Evolutionary conservation across 2,797 vertebrate species (phyloP).

Genomic region (Pipistrellus pipistrellus): DNA sequence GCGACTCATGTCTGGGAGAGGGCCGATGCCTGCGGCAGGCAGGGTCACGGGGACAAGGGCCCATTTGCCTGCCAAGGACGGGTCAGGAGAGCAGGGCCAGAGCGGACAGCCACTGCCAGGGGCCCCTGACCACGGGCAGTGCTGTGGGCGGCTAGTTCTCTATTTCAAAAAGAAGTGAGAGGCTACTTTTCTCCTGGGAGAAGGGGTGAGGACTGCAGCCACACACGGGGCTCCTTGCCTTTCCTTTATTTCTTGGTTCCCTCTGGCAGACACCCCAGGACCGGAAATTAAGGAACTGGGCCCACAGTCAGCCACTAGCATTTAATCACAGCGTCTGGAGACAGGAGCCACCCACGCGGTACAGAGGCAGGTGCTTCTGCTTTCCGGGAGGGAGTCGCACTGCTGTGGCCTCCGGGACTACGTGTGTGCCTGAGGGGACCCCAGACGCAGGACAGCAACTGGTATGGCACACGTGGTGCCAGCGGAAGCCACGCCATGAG

Average conservation of each 20-base stretch:
- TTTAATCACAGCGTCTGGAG: no score
- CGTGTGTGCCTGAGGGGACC: not conserved
- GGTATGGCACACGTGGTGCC: not conserved
- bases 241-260: not conserved
- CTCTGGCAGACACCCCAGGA: not conserved
- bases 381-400: not conserved
- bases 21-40: fast-evolving
- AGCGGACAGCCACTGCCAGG: not conserved
- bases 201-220: not conserved
- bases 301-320: not conserved
- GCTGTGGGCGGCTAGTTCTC: not conserved
- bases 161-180: not conserved
- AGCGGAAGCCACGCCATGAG: not conserved
- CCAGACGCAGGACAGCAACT: not conserved
- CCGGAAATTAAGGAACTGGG: not conserved
- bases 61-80: no score
- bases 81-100: not conserved
- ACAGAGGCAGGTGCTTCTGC: not conserved
- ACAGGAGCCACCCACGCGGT: fast-evolving
- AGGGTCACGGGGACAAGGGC: fast-evolving
- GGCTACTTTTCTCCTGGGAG: not conserved
- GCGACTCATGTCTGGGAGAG: fast-evolving
- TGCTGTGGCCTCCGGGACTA: not conserved
- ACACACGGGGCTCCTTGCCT: not conserved
- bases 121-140: not conserved